Conservation (phyloP, 2,113 vertebrate genomes). For the Bostrychus sinensis region DNA sequence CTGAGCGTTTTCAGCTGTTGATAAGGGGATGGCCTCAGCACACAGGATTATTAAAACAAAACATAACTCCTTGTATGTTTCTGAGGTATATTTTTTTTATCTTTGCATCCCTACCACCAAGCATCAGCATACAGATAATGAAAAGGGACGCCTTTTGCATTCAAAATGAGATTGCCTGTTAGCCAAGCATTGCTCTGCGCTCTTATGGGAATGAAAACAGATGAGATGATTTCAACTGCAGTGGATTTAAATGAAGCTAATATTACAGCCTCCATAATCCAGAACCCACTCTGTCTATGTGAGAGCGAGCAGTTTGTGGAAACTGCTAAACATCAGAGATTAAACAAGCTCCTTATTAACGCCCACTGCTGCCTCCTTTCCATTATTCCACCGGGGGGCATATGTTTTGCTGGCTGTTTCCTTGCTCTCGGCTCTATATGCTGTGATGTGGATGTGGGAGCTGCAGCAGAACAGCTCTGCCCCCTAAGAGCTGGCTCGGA, state of each 20-base stretch:
- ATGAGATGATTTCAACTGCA: neutral
- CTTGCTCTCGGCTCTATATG: constrained; percentile 1
- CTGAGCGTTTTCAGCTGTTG: no score
- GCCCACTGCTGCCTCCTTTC: neutral
- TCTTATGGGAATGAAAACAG: neutral
- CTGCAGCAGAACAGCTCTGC: constrained; percentile 38
- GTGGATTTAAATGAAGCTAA: neutral
- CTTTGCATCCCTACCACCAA: no score
- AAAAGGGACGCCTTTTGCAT: no score
- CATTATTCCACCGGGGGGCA: constrained; percentile 18
- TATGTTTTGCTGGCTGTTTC: constrained; percentile 10
- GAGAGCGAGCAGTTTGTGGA: constrained; percentile 15
- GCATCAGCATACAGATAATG: no score
- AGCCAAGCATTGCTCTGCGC: no score
- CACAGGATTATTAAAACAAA: no score
- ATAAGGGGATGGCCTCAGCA: no score
- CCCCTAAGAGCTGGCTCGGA: constrained; percentile 58
- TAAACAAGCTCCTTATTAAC: constrained; percentile 11
- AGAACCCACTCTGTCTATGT: constrained; percentile 10
- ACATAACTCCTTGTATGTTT: no score
- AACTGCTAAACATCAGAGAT: constrained; percentile 15
- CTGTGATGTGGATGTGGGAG: constrained; percentile 41
- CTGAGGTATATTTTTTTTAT: no score
- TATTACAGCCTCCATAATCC: constrained; percentile 16
- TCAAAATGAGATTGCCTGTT: no score